phyloP scores from a whole-genome alignment of 1,140 invertebrate genomes.

The Caenorhabditis briggsae region DNA sequence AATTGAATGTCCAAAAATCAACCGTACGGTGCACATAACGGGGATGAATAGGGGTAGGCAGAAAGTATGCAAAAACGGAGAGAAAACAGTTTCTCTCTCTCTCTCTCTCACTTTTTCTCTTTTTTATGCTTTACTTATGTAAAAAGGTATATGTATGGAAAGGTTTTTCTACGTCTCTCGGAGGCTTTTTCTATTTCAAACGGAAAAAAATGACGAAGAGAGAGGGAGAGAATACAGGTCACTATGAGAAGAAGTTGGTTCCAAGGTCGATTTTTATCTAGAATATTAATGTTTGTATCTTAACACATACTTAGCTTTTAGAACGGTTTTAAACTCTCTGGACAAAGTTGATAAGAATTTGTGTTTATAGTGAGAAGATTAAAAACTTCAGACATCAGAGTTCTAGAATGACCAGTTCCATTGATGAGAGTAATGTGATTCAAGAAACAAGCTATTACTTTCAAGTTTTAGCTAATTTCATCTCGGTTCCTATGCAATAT shows the following conservation, averaged over 20 bases:
- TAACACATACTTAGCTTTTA: no score
- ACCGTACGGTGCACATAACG: background rate
- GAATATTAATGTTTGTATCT: no score
- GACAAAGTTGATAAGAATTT: background rate
- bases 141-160: background rate
- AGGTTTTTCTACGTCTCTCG: constrained; percentile 1
- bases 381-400: background rate
- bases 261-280: no score
- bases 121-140: constrained; percentile 35
- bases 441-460: no score
- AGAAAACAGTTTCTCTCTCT: constrained; percentile 37
- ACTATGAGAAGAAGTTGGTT: no score
- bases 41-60: background rate
- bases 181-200: background rate
- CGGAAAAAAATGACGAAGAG: background rate
- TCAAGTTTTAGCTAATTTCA: no score
- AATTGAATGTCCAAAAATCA: constrained; percentile 19
- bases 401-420: background rate
- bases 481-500: no score
- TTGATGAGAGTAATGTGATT: no score
- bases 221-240: background rate
- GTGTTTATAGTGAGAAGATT: background rate
- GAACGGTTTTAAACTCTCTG: no score
- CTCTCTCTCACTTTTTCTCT: background rate
- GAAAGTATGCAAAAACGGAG: background rate